Evolutionary conservation across 2,888 invertebrate species (phyloP).

Genomic region (Ptychoptera albimana): DNA sequence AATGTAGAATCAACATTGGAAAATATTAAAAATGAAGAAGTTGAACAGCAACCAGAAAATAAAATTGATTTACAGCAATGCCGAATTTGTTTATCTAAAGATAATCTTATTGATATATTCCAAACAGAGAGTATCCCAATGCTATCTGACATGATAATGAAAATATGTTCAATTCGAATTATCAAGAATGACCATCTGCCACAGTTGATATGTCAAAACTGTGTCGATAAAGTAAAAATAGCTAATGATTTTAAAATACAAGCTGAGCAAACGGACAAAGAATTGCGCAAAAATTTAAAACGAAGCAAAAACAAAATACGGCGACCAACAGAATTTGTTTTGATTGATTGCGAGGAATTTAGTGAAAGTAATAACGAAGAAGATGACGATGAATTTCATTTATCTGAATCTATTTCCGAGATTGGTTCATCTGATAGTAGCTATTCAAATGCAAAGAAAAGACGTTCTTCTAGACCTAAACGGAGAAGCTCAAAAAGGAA

Average conservation of each 20-base stretch:
- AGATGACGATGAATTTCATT: constrained; percentile 27
- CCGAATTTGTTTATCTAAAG: constrained; percentile 24
- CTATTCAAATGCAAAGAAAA: constrained; percentile 11
- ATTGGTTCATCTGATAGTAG: constrained; percentile 19
- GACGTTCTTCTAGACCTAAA: constrained; percentile 10
- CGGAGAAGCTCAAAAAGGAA: constrained; percentile 7
- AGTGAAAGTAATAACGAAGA: constrained; percentile 16
- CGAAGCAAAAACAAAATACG: constrained; percentile 26
- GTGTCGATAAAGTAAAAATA: constrained; percentile 24
- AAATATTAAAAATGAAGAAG: not conserved
- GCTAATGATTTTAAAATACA: constrained; percentile 26
- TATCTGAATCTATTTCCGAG: constrained; percentile 22
- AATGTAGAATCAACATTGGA: not conserved
- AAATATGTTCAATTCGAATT: constrained; percentile 26
- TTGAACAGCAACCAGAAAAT: constrained; percentile 6
- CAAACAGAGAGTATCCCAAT: constrained; percentile 18
- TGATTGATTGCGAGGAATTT: constrained; percentile 24
- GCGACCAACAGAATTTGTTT: constrained; percentile 24
- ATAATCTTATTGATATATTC: constrained; percentile 23
- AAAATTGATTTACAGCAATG: constrained; percentile 25
- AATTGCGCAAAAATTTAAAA: constrained; percentile 26
- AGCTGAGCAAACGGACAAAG: constrained; percentile 27
- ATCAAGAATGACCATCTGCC: constrained; percentile 29
- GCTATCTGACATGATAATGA: constrained; percentile 28
- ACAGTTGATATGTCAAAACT: constrained; percentile 26